A percentile compares a stretch with the other conserved stretches of the same genome.
These are phyloP conservation scores for Thomomys bottae DNA, from an alignment of 2,113 vertebrate species.

Conservation along the genomic window DNA sequence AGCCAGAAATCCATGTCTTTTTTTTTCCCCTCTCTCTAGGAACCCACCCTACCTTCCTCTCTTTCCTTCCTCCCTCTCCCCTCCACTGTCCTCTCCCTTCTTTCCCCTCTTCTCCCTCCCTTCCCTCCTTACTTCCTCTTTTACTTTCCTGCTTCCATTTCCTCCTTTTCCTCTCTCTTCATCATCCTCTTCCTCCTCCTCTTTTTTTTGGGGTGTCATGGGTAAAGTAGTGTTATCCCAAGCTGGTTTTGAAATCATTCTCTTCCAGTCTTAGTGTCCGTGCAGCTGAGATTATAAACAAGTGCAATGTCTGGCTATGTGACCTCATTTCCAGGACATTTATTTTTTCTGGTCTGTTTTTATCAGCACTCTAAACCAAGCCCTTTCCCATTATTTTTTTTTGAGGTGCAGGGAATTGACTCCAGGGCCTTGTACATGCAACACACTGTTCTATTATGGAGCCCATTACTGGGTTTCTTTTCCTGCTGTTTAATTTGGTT, in stretches of 20 bases:
- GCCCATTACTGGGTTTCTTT: neutral
- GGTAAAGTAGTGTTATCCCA: neutral
- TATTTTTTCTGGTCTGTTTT: neutral
- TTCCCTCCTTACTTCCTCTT: neutral
- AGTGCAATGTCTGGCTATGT: neutral
- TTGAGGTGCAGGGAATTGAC: neutral
- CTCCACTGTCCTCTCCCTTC: neutral
- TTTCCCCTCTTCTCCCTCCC: neutral
- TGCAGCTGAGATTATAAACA: neutral
- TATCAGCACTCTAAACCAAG: neutral
- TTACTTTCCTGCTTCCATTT: neutral
- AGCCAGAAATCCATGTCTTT: neutral
- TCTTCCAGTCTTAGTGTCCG: too few relatives aligned
- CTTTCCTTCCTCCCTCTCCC: neutral
- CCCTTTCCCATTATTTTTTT: neutral
- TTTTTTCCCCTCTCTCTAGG: too few relatives aligned
- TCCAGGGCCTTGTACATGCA: neutral
- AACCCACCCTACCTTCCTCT: too few relatives aligned
- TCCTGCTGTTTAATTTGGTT: neutral
- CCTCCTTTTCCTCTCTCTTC: neutral
- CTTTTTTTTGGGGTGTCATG: neutral
- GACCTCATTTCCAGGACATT: neutral
- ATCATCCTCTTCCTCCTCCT: neutral
- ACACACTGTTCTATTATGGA: neutral
- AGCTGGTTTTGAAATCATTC: neutral